Base-by-base conservation (phyloP, 2,113 vertebrate species). In the Bujurquina vittata region DNA sequence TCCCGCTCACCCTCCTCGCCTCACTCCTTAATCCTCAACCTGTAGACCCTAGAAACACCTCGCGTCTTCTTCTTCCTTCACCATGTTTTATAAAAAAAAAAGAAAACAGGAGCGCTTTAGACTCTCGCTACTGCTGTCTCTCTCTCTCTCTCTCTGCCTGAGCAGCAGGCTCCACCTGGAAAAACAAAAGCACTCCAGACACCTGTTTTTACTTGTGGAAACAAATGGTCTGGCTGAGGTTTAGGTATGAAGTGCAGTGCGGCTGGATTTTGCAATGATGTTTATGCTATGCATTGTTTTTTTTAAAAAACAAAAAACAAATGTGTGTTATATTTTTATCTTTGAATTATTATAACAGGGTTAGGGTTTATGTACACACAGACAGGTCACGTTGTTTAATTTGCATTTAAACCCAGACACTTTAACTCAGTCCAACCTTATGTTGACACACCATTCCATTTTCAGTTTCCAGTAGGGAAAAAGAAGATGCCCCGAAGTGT, bases 221-320 rank as follows among this genome's bases (percentile, higher is more conserved):
- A 65, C 72, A 46, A 79, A 56, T 3, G 0, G 22, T 61, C 79
- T 20, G 74, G 72, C 60, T 10, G 89, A 84, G 58, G 82, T 90
- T 85, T 84, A n/a, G 57, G 69, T 80, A 40, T 80, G 88, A 88
- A 67, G 88, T 77, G 73, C 79, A 75, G 89, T 63, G 81, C 62
- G 89, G 86, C 75, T 75, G 89, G 69, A 72, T 63, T 84, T 86
- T 82, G 85, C 74, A 31, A 22, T 61, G 72, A 87, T 83, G 73
- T 91, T 81, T 79, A 88, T 83, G 88, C 93, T 94, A 94, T 93
- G 92, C 94, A 94, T 93, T 23, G n/a, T 88, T 91, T 91, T 81
- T 80, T 43, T 37, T 37, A 10, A 1, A 37, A 37, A 37, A 37
- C 9, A 2, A 40, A 69, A 78, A 62, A 80, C 60, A 77, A 35